Base-by-base conservation (phyloP, 2,113 vertebrate genomes). In the Oreocharis arfaki region DNA sequence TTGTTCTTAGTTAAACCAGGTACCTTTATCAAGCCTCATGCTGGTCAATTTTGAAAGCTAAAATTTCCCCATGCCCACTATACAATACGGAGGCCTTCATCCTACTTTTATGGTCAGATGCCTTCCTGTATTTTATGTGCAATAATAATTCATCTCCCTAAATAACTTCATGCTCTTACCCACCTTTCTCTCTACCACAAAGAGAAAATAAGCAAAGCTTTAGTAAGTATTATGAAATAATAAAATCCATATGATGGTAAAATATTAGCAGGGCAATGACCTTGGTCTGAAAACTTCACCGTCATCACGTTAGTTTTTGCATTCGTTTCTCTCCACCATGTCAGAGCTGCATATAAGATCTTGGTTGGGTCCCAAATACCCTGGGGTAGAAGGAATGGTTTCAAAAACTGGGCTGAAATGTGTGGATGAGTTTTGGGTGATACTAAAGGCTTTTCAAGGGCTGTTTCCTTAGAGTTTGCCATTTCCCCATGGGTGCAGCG, bases 161-260 rank as follows among this genome's bases (percentile, higher is more conserved):
- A 93, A 84, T 91, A 79, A 50, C 70, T 76, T 44, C 57, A 50
- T 82, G 67, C 12, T 53, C 53, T 75, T 53, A 50, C 39, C 39
- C 60, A 82, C 64, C 37, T 88, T 88, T 71, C 52, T 70, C 28
- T 64, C 57, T 61, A n/a, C 44, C 32, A 53, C 53, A 85, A 91
- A 95, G 68, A 87, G 84, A 90, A 95, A 95, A 92, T 78, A 97
- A 97, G 80, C 80, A 81, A 79, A 94, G 63, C 47, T 83, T 95
- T 76, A 73, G 74, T 89, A 95, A 91, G 92, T 95, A 94, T 79
- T 96, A 42, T 94, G 61, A 85, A 89, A 82, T 91, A 91, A 95
- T 93, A 69, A 91, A 95, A 84, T 65, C 57, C 67, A 33, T 47
- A 32, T 35, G 56, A 82, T 33, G 56, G 57, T 60, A 91, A 89